phyloP scores from a whole-genome alignment of 2,888 invertebrate species.

The Tyria jacobaeae region DNA sequence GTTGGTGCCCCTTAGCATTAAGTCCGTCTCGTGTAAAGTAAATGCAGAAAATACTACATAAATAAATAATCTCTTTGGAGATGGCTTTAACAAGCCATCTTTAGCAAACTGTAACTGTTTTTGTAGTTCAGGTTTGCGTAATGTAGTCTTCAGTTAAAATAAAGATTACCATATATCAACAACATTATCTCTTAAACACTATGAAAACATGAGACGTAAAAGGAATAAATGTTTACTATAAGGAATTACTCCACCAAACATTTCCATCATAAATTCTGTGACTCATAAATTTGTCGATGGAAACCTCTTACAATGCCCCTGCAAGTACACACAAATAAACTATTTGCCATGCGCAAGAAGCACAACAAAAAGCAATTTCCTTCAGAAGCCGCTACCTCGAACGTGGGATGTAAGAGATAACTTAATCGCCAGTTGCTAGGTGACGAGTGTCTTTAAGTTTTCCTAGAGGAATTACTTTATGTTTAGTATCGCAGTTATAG shows the following conservation, averaged over 20 bases:
- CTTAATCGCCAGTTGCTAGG: slow-evolving; percentile 14
- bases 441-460: slow-evolving; percentile 10
- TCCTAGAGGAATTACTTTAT: not conserved
- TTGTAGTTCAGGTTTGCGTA: not conserved
- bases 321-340: slow-evolving; percentile 18
- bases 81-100: too few species aligned
- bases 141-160: too few species aligned
- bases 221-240: not conserved
- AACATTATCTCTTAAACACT: not conserved
- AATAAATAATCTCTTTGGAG: too few species aligned
- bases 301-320: slow-evolving; percentile 8
- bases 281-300: slow-evolving; percentile 13
- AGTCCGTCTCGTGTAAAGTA: too few species aligned
- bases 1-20: too few species aligned
- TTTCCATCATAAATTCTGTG: not conserved
- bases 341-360: slow-evolving; percentile 22
- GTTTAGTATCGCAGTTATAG: not conserved
- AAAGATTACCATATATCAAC: too few species aligned
- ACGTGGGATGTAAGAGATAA: slow-evolving; percentile 14
- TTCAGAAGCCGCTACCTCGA: slow-evolving; percentile 3
- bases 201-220: not conserved
- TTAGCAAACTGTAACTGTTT: not conserved
- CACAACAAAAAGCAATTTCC: slow-evolving; percentile 34
- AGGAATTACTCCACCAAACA: not conserved
- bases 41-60: too few species aligned